Base-by-base conservation (phyloP, 2,797 vertebrate species). In the Myripristis murdjan region DNA sequence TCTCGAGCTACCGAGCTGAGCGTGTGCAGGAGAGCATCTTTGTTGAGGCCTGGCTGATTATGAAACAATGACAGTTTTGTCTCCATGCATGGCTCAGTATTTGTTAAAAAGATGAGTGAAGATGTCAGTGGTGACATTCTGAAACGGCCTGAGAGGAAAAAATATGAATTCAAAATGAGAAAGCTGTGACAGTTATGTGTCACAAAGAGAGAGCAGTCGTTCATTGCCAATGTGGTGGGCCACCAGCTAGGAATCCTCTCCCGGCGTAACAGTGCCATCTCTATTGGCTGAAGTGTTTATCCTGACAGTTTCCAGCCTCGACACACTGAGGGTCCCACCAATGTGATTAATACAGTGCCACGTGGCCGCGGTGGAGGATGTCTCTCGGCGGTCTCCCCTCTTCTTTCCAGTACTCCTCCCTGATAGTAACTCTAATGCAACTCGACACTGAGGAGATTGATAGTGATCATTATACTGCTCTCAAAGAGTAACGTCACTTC, bases 381-480 rank as follows among this genome's bases (percentile, higher is more conserved):
- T 87, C 90, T 89, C 88, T 87, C 74, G 83, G 91, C 91, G 86
- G 86, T 90, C 85, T 88, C 77, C 77, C 86, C 85, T 75, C 83
- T 87, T 70, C 75, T 84, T 85, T 79, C 85, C 87, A 70, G 82
- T 81, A 54, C 86, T 87, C 89, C 84, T 85, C 87, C 84, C 87
- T 86, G 88, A 91, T 90, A 91, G 90, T 88, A n/a, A 81, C 90
- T 82, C 88, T 93, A 94, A 94, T 92, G 89, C 85, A 89, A 89
- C 89, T 91, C 67, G 89, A 92, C 93, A 88, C 86, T 83, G 87
- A 83, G 87, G 90, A 94, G 93, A 94, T 93, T 89, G 92, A 93
- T 93, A 84, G 89, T 66, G 81, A 91, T 93, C 93, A 90, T 93
- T 92, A 92, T 74, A 76, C 86, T 24, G 84, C 90, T 89, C 83